These are phyloP conservation scores for Cacatua alba DNA, from an alignment of 2,113 vertebrate genomes.

Conservation along the genomic window DNA sequence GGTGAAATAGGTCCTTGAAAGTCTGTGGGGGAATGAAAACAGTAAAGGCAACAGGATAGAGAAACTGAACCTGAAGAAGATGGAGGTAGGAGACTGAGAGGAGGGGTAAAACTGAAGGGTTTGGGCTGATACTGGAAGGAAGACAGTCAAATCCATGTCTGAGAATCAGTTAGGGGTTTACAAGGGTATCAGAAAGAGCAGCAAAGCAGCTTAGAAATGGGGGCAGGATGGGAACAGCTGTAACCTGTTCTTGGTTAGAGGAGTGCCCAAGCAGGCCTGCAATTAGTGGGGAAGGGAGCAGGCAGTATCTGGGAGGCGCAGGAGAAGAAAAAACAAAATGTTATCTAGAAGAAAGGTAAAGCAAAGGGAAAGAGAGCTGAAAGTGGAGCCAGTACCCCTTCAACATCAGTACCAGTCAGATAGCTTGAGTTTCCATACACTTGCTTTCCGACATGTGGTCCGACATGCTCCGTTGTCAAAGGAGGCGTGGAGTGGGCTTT, in stretches of 20 bases:
- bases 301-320: neutral
- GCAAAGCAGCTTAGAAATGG: neutral
- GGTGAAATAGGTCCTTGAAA: neutral
- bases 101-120: neutral
- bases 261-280: neutral
- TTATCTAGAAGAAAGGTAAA: neutral
- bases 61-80: neutral
- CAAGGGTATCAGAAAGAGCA: neutral
- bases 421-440: neutral
- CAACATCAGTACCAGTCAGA: neutral
- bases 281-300: neutral
- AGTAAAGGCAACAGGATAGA: neutral
- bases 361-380: neutral
- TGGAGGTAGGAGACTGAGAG: neutral
- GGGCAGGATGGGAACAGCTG: neutral
- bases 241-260: neutral
- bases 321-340: neutral
- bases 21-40: neutral
- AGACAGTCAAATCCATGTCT: rapidly evolving
- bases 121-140: neutral
- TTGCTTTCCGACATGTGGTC: neutral
- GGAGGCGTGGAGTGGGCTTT: neutral
- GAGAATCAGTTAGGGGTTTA: neutral
- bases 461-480: neutral
- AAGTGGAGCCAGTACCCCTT: neutral